Evolutionary conservation across 2,888 invertebrate genomes (phyloP), one percentile per base, ranked within the genome.

Genomic region (Tortrix viridana): DNA sequence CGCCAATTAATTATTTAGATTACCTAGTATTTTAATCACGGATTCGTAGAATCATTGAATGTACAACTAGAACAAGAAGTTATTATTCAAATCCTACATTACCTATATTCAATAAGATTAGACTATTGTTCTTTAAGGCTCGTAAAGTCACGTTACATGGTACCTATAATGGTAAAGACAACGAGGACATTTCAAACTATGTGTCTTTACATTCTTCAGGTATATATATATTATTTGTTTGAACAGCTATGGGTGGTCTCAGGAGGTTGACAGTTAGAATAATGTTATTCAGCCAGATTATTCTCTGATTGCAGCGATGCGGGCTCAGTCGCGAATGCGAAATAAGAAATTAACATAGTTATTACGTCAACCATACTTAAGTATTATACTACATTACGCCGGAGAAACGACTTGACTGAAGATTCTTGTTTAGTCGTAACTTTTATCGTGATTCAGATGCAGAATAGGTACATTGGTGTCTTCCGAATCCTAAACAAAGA

Each of bases 311-410:
- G 38, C 52, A 19, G 19, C 32, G 32, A 32, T 32, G 32, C 32
- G 20, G 53, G 53, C 37, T 6, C n/a, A 18, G 19, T 16, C 37
- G 32, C 41, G 53, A 38, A 41, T 53, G 22, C 16, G 22, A 16
- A 41, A 41, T 53, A 53, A 53, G 37, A 53, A 41, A 41, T 53
- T 22, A 53, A 37, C 14, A 19, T 50, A 32, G 32, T 12, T 32
- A 32, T 32, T 32, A 32, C 32, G 32, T 12, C 32, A 12, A 12
- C 32, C 9, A 32, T 32, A 32, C 7, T 32, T 32, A 32, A 23
- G 23, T 23, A 32, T 32, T 12, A 9, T 12, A 3, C 12, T 32
- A 32, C 6, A 44, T 19, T 44, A 19, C 16, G 9, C 44, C 19
- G 44, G 44, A n/a, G 38, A n/a, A 41, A 41, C 16, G 5, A 16